phyloP scores from a whole-genome alignment of 2,113 vertebrate species.

The Acrocephalus kingi region DNA sequence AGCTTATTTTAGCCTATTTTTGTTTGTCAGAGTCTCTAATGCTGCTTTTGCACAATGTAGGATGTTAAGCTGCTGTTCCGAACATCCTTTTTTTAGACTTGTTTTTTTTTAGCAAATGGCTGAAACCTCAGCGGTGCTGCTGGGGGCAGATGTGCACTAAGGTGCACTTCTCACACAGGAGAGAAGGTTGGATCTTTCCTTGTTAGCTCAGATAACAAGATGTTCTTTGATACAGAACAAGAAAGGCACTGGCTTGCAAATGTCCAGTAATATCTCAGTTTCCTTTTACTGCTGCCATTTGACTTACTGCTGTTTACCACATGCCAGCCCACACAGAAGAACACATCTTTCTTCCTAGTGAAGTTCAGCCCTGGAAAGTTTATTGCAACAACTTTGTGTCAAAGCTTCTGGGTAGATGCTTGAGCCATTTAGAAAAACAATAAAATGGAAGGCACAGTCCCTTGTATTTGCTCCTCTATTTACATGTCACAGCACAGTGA shows the following conservation, averaged over 20 bases:
- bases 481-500: neutral
- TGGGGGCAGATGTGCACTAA: neutral
- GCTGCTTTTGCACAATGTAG: neutral
- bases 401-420: neutral
- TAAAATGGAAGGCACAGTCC: neutral
- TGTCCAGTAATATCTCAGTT: neutral
- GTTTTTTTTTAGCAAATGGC: neutral
- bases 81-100: neutral
- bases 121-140: neutral
- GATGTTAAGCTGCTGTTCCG: neutral
- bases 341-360: neutral
- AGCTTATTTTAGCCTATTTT: neutral
- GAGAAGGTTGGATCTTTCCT: neutral
- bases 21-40: neutral
- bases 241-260: neutral
- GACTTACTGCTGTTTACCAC: neutral
- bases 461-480: neutral
- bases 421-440: neutral
- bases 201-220: neutral
- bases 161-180: neutral
- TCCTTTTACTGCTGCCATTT: neutral
- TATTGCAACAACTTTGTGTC: neutral
- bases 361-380: neutral
- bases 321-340: neutral
- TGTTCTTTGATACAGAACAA: neutral